Conservation (phyloP, 1,140 invertebrate species). For the Cydia amplana region DNA sequence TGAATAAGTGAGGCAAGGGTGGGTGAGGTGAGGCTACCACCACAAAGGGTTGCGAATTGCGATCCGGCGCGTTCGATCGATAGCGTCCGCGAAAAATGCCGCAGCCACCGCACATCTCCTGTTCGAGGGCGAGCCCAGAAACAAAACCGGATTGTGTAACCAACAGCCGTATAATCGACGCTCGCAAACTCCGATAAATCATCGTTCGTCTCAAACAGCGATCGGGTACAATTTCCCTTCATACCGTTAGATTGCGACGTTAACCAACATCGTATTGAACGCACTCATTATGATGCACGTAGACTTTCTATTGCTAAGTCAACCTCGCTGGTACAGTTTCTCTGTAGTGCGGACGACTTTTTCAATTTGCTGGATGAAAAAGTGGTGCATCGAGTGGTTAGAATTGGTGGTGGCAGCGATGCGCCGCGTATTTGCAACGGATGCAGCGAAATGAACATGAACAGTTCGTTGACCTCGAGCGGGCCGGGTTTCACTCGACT, state of each 20-base stretch:
- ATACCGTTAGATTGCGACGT: slow-evolving; percentile 29
- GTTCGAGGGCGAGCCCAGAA: neutral
- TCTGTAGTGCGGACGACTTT: slow-evolving; percentile 57
- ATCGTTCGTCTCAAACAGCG: slow-evolving; percentile 8
- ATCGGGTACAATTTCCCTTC: slow-evolving; percentile 26
- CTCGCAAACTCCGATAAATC: slow-evolving; percentile 1
- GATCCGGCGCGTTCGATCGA: slow-evolving; percentile 57
- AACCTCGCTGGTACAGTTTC: slow-evolving; percentile 57
- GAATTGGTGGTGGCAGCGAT: slow-evolving; percentile 72
- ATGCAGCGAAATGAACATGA: slow-evolving; percentile 78
- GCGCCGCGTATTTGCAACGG: slow-evolving; percentile 76
- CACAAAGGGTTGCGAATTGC: slow-evolving; percentile 58
- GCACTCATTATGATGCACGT: slow-evolving; percentile 37
- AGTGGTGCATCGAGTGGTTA: slow-evolving; percentile 59
- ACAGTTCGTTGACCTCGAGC: slow-evolving; percentile 73
- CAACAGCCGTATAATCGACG: slow-evolving; percentile 13
- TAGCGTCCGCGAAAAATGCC: slow-evolving; percentile 45
- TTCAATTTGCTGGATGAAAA: slow-evolving; percentile 63
- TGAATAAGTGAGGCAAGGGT: slow-evolving; percentile 53
- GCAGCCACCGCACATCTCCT: slow-evolving; percentile 29
- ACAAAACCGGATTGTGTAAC: slow-evolving; percentile 30
- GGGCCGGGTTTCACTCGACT: slow-evolving; percentile 69
- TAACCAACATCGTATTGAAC: slow-evolving; percentile 23
- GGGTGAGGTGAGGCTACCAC: slow-evolving; percentile 43
- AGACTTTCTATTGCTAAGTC: slow-evolving; percentile 67